A percentile compares a stretch with the other conserved stretches of the same genome.
These are phyloP conservation scores for Charaxes varanes DNA, from an alignment of 1,140 invertebrate genomes.

Conservation along the genomic window DNA sequence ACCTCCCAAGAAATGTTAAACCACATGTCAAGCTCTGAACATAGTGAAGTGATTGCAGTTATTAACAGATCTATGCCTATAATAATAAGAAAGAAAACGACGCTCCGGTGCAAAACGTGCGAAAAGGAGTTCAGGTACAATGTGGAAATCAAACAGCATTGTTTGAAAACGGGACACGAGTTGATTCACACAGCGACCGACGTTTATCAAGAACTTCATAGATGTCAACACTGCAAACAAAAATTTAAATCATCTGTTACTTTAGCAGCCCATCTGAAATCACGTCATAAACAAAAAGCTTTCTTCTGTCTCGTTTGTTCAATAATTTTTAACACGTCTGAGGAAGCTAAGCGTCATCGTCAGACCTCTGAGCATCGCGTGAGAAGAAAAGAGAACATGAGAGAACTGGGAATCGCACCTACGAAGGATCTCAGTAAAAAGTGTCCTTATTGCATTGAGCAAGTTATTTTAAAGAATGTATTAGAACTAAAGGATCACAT, in stretches of 20 bases:
- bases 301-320: constrained; percentile 82
- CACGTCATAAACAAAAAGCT: constrained; percentile 70
- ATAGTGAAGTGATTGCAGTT: constrained; percentile 81
- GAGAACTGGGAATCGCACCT: constrained; percentile 43
- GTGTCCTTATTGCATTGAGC: constrained; percentile 77
- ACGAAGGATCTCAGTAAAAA: constrained; percentile 61
- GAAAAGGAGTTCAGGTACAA: constrained; percentile 80
- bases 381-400: constrained; percentile 60
- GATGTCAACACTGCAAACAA: constrained; percentile 75
- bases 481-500: constrained; percentile 80
- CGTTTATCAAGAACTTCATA: constrained; percentile 78
- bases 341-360: constrained; percentile 81
- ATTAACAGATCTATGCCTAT: constrained; percentile 88
- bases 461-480: constrained; percentile 71
- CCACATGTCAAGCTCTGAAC: constrained; percentile 80
- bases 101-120: constrained; percentile 78
- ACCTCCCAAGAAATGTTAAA: constrained; percentile 78
- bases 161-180: constrained; percentile 71
- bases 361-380: constrained; percentile 77
- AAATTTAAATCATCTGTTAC: constrained; percentile 77
- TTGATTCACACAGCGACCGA: constrained; percentile 74
- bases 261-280: constrained; percentile 79
- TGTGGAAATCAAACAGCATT: constrained; percentile 80
- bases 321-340: constrained; percentile 76
- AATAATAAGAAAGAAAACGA: constrained; percentile 81